Percentiles rank a stretch among this genome's conserved stretches.
Evolutionary conservation across 2,113 vertebrate species (phyloP).

Genomic region (Mirounga angustirostris): DNA sequence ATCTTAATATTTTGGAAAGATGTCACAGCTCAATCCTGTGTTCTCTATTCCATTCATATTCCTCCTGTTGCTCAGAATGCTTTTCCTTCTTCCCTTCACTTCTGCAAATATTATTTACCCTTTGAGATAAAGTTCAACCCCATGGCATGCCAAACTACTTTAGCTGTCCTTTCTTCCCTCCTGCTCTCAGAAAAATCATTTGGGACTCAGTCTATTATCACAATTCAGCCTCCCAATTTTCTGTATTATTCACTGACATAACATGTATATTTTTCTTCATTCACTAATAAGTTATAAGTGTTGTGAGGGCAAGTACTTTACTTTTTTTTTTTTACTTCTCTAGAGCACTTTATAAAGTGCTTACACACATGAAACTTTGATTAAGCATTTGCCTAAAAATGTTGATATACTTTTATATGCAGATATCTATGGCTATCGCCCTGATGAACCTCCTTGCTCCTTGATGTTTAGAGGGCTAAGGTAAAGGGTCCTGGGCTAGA

Average conservation of each 20-base stretch:
- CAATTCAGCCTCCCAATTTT: not conserved
- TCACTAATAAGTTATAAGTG: not conserved
- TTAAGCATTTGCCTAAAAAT: not conserved
- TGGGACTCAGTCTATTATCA: not conserved
- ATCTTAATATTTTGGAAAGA: not conserved
- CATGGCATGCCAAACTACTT: not conserved
- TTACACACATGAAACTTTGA: not conserved
- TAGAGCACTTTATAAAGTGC: not conserved
- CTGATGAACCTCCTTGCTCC: not conserved
- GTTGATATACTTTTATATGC: not conserved
- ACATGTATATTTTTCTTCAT: not conserved
- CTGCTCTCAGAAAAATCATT: not conserved
- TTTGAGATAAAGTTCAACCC: not conserved
- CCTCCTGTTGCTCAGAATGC: not conserved
- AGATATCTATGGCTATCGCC: not conserved
- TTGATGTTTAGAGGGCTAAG: not conserved
- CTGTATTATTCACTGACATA: not conserved
- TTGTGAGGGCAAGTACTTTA: not conserved
- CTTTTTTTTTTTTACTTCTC: not conserved
- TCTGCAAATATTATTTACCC: not conserved
- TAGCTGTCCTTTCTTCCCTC: not conserved
- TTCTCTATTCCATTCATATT: not conserved
- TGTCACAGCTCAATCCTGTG: rapidly evolving
- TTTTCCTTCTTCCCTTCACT: not conserved
- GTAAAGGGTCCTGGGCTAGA: not conserved